These are phyloP conservation scores for Podiceps cristatus DNA, from an alignment of 2,113 vertebrate genomes.

Conservation along the genomic window DNA sequence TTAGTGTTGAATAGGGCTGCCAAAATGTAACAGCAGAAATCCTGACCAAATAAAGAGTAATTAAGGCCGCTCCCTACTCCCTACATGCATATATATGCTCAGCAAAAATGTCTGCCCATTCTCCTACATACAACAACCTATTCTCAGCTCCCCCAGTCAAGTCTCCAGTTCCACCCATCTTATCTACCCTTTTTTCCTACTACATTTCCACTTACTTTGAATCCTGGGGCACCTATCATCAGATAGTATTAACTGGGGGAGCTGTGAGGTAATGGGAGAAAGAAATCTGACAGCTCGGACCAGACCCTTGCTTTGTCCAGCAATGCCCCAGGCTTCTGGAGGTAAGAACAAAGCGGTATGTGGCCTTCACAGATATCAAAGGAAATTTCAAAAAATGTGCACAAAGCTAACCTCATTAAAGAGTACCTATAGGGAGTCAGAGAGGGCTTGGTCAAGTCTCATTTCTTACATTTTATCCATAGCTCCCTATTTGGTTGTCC, in stretches of 20 bases:
- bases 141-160: background rate
- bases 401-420: background rate
- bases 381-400: background rate
- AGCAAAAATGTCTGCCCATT: background rate
- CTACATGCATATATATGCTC: background rate
- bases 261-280: background rate
- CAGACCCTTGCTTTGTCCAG: background rate
- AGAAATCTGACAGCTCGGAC: background rate
- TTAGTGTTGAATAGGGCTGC: background rate
- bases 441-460: background rate
- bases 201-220: background rate
- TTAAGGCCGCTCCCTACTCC: background rate
- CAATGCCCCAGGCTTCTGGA: background rate
- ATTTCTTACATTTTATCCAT: background rate
- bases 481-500: background rate
- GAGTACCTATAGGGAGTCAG: background rate
- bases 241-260: background rate
- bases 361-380: background rate
- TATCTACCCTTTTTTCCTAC: background rate
- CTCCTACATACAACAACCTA: background rate
- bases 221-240: rapidly evolving
- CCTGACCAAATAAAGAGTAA: background rate
- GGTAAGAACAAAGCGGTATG: background rate
- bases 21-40: background rate
- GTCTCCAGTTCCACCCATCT: background rate